Evolutionary conservation across 2,888 invertebrate species (phyloP).

Genomic region (Lacanobia oleracea): DNA sequence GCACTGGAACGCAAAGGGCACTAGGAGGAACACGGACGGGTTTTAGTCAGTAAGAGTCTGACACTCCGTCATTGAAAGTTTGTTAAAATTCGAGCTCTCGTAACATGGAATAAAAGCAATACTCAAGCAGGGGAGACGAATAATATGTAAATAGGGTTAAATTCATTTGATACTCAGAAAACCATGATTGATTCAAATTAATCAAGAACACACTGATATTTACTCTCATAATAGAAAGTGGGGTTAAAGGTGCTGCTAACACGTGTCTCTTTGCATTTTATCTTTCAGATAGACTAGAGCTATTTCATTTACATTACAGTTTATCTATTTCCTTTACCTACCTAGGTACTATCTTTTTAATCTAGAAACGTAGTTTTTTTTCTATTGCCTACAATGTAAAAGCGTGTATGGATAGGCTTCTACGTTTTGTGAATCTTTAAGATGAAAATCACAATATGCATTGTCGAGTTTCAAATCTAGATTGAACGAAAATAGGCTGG

Average conservation of each 20-base stretch:
- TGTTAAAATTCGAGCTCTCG: background rate
- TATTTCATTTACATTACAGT: slow-evolving; percentile 18
- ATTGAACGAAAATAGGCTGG: slow-evolving; percentile 43
- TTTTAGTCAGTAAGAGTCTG: too few species aligned
- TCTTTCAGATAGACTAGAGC: slow-evolving; percentile 24
- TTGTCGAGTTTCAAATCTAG: slow-evolving; percentile 33
- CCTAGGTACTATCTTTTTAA: slow-evolving; percentile 34
- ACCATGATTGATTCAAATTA: slow-evolving; percentile 14
- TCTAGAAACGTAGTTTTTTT: slow-evolving; percentile 43
- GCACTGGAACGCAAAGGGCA: too few species aligned
- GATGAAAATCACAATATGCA: slow-evolving; percentile 27
- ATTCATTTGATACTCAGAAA: background rate
- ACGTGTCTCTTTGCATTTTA: slow-evolving; percentile 47
- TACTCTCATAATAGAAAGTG: slow-evolving; percentile 13
- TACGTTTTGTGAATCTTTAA: slow-evolving; percentile 2
- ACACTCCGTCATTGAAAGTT: too few species aligned
- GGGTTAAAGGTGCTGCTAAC: slow-evolving; percentile 45
- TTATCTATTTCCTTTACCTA: slow-evolving; percentile 21
- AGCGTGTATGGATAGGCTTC: background rate
- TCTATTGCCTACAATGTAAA: slow-evolving; percentile 14
- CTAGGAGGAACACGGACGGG: too few species aligned
- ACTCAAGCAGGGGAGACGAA: background rate
- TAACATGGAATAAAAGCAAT: background rate
- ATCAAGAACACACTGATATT: slow-evolving; percentile 21
- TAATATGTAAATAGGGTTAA: too few species aligned